A percentile compares a stretch with the other conserved stretches of the same genome.
phyloP scores from a whole-genome alignment of 2,888 invertebrate genomes.

The Clepsis dumicolana region DNA sequence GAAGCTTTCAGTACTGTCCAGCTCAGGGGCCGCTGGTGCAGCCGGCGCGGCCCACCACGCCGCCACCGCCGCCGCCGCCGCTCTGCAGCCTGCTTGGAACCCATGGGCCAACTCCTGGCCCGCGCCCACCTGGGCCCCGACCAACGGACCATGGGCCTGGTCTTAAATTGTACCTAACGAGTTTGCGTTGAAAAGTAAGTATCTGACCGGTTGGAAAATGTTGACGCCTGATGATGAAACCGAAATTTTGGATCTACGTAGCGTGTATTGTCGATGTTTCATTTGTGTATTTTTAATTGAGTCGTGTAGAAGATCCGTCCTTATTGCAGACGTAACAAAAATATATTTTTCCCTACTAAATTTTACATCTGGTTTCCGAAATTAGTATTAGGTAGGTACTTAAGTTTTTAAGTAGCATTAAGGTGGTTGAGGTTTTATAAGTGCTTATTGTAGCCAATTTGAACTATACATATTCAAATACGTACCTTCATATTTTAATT shows the following conservation, averaged over 20 bases:
- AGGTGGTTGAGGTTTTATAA: background rate
- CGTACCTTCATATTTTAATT: background rate
- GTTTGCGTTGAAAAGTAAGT: too few relatives aligned
- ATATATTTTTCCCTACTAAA: too few relatives aligned
- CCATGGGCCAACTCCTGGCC: constrained; percentile 61
- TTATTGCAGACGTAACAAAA: too few relatives aligned
- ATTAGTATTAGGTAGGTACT: background rate
- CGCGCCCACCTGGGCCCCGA: constrained; percentile 56
- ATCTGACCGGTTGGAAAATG: background rate
- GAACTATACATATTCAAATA: too few relatives aligned
- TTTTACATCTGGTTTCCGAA: background rate
- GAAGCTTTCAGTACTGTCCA: constrained; percentile 87
- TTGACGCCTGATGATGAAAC: background rate
- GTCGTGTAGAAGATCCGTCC: too few relatives aligned
- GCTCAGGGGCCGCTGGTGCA: constrained; percentile 85
- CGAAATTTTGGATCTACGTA: background rate
- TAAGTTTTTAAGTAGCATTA: background rate
- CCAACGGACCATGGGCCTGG: constrained; percentile 69
- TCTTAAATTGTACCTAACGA: constrained; percentile 48
- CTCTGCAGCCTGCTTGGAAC: constrained; percentile 73
- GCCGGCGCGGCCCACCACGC: constrained; percentile 86
- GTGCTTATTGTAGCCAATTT: too few relatives aligned
- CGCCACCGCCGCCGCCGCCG: constrained; percentile 86
- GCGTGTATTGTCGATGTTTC: too few relatives aligned
- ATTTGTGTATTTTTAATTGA: too few relatives aligned